A percentile compares a stretch with the other conserved stretches of the same genome.
Evolutionary conservation across 1,140 invertebrate species (phyloP).

Genomic region (Papilio aristodemus): DNA sequence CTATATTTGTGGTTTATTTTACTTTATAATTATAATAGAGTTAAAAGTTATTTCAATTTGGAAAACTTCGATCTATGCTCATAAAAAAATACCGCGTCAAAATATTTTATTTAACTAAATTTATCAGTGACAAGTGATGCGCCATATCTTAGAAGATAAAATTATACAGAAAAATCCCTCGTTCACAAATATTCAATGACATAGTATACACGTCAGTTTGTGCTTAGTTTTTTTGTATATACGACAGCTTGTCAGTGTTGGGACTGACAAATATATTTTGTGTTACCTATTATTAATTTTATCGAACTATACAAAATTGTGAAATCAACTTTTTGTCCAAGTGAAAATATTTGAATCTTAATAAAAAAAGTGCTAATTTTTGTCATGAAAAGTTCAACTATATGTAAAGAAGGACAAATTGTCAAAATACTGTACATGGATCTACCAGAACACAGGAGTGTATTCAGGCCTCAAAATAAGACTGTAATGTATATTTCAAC

Average conservation of each 20-base stretch:
- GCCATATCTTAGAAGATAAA: slow-evolving; percentile 7
- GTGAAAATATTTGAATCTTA: too few relatives aligned
- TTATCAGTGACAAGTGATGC: slow-evolving; percentile 25
- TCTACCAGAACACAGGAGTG: slow-evolving; percentile 42
- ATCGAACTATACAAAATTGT: too few relatives aligned
- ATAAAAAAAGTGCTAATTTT: background rate
- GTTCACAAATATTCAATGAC: background rate
- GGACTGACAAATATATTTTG: background rate
- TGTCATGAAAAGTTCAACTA: background rate
- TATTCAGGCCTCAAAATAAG: slow-evolving; percentile 39
- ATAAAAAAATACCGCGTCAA: background rate
- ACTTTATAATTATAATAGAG: too few relatives aligned
- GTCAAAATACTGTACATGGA: slow-evolving; percentile 56
- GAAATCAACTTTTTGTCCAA: too few relatives aligned
- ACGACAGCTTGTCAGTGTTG: background rate
- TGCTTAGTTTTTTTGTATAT: background rate
- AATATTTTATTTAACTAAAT: slow-evolving; percentile 12
- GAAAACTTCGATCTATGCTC: background rate
- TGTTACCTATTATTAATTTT: too few relatives aligned
- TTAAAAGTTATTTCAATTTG: too few relatives aligned
- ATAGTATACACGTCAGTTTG: slow-evolving; percentile 13
- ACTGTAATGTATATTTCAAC: background rate
- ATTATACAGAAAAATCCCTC: background rate
- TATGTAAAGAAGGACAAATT: slow-evolving; percentile 38
- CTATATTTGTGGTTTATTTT: too few relatives aligned